phyloP scores from a whole-genome alignment of 2,113 vertebrate genomes.

The Dasyurus viverrinus region DNA sequence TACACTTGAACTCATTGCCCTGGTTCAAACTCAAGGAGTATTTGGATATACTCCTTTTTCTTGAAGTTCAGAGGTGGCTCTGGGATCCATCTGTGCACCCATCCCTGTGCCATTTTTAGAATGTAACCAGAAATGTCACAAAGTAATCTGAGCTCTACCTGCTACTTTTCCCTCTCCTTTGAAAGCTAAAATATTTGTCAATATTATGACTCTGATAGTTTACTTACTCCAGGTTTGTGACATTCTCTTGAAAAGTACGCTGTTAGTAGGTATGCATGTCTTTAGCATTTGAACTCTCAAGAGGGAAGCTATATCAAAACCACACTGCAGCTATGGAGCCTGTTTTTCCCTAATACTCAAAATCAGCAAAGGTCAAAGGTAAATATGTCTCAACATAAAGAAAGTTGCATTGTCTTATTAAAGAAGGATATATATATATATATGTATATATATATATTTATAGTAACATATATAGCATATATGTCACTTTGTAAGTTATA shows the following conservation, averaged over 20 bases:
- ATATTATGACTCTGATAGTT: background rate
- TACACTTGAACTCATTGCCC: background rate
- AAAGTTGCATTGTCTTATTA: background rate
- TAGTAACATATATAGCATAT: too few relatives aligned
- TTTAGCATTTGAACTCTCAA: background rate
- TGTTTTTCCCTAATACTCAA: background rate
- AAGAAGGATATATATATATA: too few relatives aligned
- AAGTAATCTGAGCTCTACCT: background rate
- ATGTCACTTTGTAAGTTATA: background rate
- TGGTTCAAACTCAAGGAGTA: background rate
- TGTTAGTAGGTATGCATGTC: background rate
- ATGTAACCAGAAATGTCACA: background rate
- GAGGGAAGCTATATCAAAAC: background rate
- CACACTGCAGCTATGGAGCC: background rate
- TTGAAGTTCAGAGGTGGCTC: background rate
- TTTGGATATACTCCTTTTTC: background rate
- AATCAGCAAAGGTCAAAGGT: background rate
- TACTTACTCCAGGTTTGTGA: background rate
- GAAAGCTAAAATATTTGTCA: background rate
- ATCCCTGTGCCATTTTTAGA: background rate
- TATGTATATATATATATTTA: too few relatives aligned
- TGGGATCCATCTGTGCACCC: background rate
- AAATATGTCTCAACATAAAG: background rate
- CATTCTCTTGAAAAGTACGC: background rate
- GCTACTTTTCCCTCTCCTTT: background rate